Evolutionary conservation across 2,797 vertebrate species (phyloP).

Genomic region (Orestias chungarensis): DNA sequence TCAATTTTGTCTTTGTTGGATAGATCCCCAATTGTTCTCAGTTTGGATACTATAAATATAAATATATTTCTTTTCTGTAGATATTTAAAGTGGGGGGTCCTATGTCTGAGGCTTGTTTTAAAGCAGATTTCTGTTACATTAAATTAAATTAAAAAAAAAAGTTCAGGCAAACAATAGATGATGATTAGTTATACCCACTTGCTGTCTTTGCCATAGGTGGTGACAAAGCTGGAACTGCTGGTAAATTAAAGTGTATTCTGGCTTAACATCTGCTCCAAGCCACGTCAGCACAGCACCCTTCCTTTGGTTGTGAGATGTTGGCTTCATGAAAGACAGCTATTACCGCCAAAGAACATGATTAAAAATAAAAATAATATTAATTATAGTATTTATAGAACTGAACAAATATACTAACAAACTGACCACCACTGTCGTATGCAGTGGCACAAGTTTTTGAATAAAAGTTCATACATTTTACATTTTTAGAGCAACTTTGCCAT

Average conservation of each 20-base stretch:
- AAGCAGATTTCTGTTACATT: not conserved
- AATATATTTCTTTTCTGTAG: not conserved
- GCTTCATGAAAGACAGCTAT: not conserved
- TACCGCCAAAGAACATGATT: not conserved
- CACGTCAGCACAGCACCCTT: not conserved
- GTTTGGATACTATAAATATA: too few relatives aligned
- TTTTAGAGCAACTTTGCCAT: not conserved
- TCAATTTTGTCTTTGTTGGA: not conserved
- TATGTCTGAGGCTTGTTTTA: too few relatives aligned
- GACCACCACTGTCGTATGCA: not conserved
- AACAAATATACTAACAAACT: not conserved
- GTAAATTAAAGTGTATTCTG: not conserved
- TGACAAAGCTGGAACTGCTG: not conserved
- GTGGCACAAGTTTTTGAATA: not conserved
- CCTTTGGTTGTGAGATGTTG: not conserved
- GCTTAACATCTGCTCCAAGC: not conserved
- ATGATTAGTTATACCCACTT: not conserved
- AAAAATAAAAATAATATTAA: too few relatives aligned
- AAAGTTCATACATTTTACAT: not conserved
- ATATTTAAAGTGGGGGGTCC: too few relatives aligned
- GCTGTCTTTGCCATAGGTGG: not conserved
- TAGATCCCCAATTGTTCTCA: not conserved
- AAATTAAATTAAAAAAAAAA: not conserved
- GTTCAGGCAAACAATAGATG: not conserved
- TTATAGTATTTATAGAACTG: not conserved